These are phyloP conservation scores for Drymonia ruficornis DNA, from an alignment of 2,888 invertebrate genomes.

Conservation along the genomic window DNA sequence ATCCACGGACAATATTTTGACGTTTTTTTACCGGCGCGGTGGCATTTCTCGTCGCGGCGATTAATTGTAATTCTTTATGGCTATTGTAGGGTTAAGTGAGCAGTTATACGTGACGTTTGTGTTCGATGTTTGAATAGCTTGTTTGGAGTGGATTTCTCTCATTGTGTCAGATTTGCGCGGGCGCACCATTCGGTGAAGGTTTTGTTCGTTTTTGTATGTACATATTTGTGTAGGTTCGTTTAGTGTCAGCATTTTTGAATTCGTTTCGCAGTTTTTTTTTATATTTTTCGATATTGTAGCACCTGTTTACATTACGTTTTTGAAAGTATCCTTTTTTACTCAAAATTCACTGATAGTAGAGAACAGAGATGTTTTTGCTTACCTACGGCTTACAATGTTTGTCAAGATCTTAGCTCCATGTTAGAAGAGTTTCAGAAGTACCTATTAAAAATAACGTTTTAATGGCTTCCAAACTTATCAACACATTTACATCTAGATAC, in stretches of 20 bases:
- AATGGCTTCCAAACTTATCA: background rate
- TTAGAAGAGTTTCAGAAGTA: too few relatives aligned
- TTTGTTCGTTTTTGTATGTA: slow-evolving; percentile 51
- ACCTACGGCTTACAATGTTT: background rate
- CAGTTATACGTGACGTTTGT: slow-evolving; percentile 70
- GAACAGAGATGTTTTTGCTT: slow-evolving; percentile 3
- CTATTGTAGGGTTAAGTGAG: slow-evolving; percentile 82
- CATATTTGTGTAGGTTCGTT: slow-evolving; percentile 49
- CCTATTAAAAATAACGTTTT: background rate
- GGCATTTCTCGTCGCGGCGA: slow-evolving; percentile 79
- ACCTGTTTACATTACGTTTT: slow-evolving; percentile 33
- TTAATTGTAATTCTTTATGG: slow-evolving; percentile 83
- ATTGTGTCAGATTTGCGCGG: slow-evolving; percentile 58
- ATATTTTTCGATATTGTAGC: slow-evolving; percentile 21
- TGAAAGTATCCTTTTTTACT: slow-evolving; percentile 8
- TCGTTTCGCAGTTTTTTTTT: slow-evolving; percentile 45
- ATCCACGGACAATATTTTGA: slow-evolving; percentile 76
- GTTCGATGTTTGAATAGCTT: slow-evolving; percentile 62
- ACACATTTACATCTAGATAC: too few relatives aligned
- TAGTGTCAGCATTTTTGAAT: slow-evolving; percentile 46
- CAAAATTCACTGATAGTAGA: slow-evolving; percentile 7
- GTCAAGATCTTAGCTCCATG: background rate
- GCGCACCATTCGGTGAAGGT: slow-evolving; percentile 48
- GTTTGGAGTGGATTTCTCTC: slow-evolving; percentile 48
- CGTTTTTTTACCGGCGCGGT: slow-evolving; percentile 76